These are phyloP conservation scores for Ranitomeya imitator DNA, from an alignment of 2,113 vertebrate species.

Conservation along the genomic window DNA sequence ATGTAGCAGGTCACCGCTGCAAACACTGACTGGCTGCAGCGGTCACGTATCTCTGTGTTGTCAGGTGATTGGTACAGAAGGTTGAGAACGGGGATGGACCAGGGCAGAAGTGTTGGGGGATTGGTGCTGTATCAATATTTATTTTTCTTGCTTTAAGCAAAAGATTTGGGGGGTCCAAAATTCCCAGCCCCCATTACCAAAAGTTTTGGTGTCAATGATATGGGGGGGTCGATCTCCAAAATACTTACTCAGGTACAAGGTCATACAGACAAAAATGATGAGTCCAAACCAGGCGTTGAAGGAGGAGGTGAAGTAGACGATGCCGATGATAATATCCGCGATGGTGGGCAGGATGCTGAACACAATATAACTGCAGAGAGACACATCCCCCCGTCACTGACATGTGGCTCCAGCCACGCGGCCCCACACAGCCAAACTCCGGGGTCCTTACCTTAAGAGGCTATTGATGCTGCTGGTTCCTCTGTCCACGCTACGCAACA, in stretches of 20 bases:
- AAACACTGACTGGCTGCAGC: too few relatives aligned
- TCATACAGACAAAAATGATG: constrained; percentile 94
- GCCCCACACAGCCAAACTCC: neutral
- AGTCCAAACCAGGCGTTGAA: constrained; percentile 98
- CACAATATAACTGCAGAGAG: constrained; percentile 83
- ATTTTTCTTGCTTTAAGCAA: too few relatives aligned
- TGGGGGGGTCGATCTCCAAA: neutral
- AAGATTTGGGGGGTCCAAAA: too few relatives aligned
- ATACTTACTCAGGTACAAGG: constrained; percentile 90
- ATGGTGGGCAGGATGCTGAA: constrained; percentile 95
- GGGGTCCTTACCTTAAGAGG: constrained; percentile 81
- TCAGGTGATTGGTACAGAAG: too few relatives aligned
- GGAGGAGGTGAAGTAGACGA: constrained; percentile 87
- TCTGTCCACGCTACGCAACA: constrained; percentile 88
- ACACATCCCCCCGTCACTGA: neutral
- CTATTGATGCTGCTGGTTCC: constrained; percentile 91
- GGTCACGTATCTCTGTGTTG: too few relatives aligned
- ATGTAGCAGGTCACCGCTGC: too few relatives aligned
- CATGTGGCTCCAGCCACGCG: neutral
- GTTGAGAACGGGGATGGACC: too few relatives aligned
- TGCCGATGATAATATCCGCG: constrained; percentile 88
- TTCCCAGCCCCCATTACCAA: neutral
- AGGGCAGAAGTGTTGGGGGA: too few relatives aligned
- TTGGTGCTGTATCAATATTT: too few relatives aligned
- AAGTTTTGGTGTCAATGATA: neutral